These are phyloP conservation scores for Gymnogyps californianus DNA, from an alignment of 2,113 vertebrate genomes.

Conservation along the genomic window DNA sequence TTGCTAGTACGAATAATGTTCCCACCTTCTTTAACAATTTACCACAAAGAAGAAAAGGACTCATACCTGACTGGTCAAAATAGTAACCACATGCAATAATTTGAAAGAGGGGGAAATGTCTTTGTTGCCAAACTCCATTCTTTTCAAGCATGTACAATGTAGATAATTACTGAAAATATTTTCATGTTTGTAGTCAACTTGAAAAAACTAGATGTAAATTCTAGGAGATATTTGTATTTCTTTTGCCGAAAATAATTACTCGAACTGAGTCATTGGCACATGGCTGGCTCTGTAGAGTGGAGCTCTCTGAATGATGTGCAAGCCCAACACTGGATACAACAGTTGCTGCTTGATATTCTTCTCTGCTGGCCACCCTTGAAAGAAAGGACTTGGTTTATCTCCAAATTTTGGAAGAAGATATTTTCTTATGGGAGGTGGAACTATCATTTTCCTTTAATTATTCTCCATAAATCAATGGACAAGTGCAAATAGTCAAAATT, in stretches of 20 bases:
- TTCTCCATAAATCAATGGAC: neutral
- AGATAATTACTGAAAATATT: slow-evolving; percentile 46
- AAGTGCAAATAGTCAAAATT: neutral
- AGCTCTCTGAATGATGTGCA: neutral
- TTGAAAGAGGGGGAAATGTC: neutral
- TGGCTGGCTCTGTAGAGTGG: neutral
- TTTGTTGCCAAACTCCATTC: slow-evolving; percentile 24
- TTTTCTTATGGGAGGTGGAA: neutral
- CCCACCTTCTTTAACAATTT: slow-evolving; percentile 27
- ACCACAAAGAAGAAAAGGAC: slow-evolving; percentile 1
- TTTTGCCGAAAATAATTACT: neutral
- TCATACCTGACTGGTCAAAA: slow-evolving; percentile 49
- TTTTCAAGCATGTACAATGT: neutral
- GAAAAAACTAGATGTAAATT: neutral
- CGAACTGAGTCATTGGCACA: neutral
- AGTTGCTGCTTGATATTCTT: neutral
- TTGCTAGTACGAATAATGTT: slow-evolving; percentile 54
- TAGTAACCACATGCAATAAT: slow-evolving; percentile 4
- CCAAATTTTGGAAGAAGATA: neutral
- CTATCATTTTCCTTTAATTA: neutral
- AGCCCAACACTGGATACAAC: neutral
- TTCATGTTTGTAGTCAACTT: neutral
- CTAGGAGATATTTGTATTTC: neutral
- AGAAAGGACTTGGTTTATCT: neutral
- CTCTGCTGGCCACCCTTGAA: neutral